Evolutionary conservation across 2,113 vertebrate species (phyloP).

Genomic region (Brevimyrus niger): DNA sequence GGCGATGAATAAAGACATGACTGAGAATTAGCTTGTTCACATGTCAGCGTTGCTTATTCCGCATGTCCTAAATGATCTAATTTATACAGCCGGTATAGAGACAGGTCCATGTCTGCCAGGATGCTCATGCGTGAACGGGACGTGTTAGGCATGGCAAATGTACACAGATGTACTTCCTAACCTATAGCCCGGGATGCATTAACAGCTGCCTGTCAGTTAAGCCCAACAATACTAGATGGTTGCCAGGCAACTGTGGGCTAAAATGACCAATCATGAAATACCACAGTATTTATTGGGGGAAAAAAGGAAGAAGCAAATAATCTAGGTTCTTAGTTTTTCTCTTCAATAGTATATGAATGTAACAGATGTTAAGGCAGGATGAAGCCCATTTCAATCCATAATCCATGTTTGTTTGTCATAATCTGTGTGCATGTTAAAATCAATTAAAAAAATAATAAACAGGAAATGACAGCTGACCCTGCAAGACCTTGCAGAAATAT

Average conservation of each 20-base stretch:
- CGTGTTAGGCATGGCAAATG: background rate
- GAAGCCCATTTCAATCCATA: background rate
- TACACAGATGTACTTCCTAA: conserved; percentile 2
- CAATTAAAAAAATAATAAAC: background rate
- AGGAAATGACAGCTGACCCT: background rate
- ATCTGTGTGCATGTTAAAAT: background rate
- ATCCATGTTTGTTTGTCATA: background rate
- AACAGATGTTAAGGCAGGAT: background rate
- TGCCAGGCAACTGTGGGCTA: background rate
- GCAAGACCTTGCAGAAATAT: background rate
- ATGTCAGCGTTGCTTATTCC: background rate
- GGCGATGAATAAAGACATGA: background rate
- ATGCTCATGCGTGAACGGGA: background rate
- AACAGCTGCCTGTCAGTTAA: conserved; percentile 5
- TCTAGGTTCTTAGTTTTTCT: background rate
- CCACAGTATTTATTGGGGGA: background rate
- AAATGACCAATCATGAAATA: background rate
- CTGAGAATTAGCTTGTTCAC: background rate
- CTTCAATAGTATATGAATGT: background rate
- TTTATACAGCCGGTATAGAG: background rate
- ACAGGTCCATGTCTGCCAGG: background rate
- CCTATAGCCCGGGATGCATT: background rate
- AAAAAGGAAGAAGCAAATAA: background rate
- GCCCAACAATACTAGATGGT: background rate
- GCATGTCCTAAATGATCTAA: background rate